These are phyloP conservation scores for Prietella phreatophila DNA, from an alignment of 2,113 vertebrate genomes.

Conservation along the genomic window DNA sequence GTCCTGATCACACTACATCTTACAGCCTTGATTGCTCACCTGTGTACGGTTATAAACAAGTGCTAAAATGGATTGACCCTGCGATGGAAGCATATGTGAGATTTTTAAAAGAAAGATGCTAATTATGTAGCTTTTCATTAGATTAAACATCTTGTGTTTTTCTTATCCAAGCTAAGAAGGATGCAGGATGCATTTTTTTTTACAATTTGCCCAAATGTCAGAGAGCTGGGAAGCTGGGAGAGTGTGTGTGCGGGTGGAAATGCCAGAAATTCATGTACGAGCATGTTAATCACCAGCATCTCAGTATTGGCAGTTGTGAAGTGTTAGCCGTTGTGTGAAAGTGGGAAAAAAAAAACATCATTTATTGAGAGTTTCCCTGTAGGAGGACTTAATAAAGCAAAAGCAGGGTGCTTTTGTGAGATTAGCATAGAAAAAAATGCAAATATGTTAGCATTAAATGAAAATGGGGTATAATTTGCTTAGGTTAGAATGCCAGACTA, in stretches of 20 bases:
- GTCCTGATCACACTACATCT: background rate
- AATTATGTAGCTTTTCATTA: slow-evolving; percentile 3
- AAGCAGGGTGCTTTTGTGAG: background rate
- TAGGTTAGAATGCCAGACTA: no score
- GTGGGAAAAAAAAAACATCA: background rate
- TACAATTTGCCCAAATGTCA: slow-evolving; percentile 13
- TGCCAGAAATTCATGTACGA: slow-evolving; percentile 1
- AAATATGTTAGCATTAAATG: slow-evolving; percentile 9
- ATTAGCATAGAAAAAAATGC: background rate
- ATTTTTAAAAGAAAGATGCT: background rate
- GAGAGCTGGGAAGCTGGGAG: background rate
- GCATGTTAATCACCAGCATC: slow-evolving; percentile 31
- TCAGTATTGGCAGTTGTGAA: slow-evolving; percentile 18
- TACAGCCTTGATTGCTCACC: slow-evolving; percentile 13
- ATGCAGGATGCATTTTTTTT: background rate
- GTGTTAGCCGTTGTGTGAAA: slow-evolving; percentile 13
- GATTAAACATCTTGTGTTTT: background rate
- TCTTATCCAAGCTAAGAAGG: background rate
- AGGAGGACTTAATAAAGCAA: slow-evolving; percentile 1
- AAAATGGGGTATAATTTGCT: background rate
- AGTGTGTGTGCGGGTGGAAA: slow-evolving; percentile 9
- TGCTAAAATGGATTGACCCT: background rate
- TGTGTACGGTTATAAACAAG: background rate
- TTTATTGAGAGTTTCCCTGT: slow-evolving; percentile 28
- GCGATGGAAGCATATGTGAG: background rate